Percentiles rank a stretch among this genome's conserved stretches.
Evolutionary conservation across 2,888 invertebrate genomes (phyloP).

Genomic region (Chironomus tentans): DNA sequence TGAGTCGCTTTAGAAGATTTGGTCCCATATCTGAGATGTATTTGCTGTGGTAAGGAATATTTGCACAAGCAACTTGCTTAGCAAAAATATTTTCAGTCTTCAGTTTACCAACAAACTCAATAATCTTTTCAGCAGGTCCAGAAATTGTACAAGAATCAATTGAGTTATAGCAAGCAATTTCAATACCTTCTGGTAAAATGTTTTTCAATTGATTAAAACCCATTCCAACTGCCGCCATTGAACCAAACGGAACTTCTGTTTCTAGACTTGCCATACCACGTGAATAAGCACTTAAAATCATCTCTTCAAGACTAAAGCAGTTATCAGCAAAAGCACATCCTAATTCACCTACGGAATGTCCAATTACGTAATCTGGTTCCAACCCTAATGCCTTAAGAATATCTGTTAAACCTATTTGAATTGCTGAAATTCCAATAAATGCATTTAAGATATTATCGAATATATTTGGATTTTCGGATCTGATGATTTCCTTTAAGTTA

Average conservation of each 20-base stretch:
- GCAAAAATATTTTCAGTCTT: conserved; percentile 62
- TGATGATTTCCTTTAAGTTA: conserved; percentile 55
- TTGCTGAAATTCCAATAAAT: conserved; percentile 65
- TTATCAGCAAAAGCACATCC: conserved; percentile 89
- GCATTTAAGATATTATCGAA: conserved; percentile 61
- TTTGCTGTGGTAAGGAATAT: conserved; percentile 75
- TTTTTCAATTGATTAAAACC: conserved; percentile 44
- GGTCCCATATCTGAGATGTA: conserved; percentile 63
- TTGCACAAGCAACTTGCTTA: conserved; percentile 65
- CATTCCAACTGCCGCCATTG: conserved; percentile 73
- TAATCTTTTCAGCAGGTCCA: conserved; percentile 59
- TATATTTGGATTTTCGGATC: conserved; percentile 52
- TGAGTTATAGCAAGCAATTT: conserved; percentile 74
- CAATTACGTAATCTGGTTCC: conserved; percentile 45
- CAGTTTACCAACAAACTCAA: conserved; percentile 52
- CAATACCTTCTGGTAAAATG: conserved; percentile 53
- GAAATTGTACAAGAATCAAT: conserved; percentile 73
- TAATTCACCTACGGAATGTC: conserved; percentile 86
- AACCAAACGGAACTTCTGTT: conserved; percentile 54
- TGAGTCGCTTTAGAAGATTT: conserved; percentile 52
- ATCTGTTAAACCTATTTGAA: conserved; percentile 50
- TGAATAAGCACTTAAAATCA: conserved; percentile 69
- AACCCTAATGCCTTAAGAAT: conserved; percentile 45
- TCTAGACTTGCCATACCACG: conserved; percentile 61
- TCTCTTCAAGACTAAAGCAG: conserved; percentile 70